Evolutionary conservation across 2,888 invertebrate species (phyloP), one percentile per base, ranked within the genome.

Genomic region (Ariolimax columbianus): DNA sequence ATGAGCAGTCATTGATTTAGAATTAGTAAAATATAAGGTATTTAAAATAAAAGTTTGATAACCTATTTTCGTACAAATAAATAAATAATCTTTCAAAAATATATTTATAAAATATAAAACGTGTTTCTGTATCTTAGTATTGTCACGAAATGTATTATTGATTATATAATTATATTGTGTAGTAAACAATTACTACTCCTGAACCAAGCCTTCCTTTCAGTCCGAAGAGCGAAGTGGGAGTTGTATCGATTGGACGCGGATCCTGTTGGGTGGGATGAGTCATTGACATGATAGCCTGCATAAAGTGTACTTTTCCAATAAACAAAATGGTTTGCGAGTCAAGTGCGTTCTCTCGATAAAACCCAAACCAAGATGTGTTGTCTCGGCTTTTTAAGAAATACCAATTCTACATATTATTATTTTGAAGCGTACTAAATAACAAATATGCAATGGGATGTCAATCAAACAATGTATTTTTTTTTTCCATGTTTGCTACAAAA

Each of bases 1-100:
- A n/a, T 33, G 75, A 51, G 75, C 33, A 33, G 23, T 75, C 75
- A 75, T 75, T 75, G 51, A 51, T 75, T 30, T 33, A 30, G 9
- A n/a, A 14, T 43, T 73, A 14, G 0, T 75, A 55, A 55, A 55
- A 55, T 55, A 19, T 55, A 55, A 55, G 3, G 17, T 23, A 2
- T 19, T 47, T 19, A 55, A 19, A 55, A 17, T 55, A 11, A 23
- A 23, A 55, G 9, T 47, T 55, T 6, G 17, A 19, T 23, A n/a
- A 6, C 55, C 23, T 55, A 17, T 23, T 23, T 55, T 2, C 55
- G n/a, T 23, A 55, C 19, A 55, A 19, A 11, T 14, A 55, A 33
- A 33, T 66, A 66, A 14, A 11, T 33, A 33, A 66, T 33, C 19
- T 23, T 2, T 43, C 26, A 72, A 11, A 68, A 1, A 36, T 36